A percentile compares a stretch with the other conserved stretches of the same genome.
Evolutionary conservation across 2,888 invertebrate genomes (phyloP).

Genomic region (Ormia ochracea): DNA sequence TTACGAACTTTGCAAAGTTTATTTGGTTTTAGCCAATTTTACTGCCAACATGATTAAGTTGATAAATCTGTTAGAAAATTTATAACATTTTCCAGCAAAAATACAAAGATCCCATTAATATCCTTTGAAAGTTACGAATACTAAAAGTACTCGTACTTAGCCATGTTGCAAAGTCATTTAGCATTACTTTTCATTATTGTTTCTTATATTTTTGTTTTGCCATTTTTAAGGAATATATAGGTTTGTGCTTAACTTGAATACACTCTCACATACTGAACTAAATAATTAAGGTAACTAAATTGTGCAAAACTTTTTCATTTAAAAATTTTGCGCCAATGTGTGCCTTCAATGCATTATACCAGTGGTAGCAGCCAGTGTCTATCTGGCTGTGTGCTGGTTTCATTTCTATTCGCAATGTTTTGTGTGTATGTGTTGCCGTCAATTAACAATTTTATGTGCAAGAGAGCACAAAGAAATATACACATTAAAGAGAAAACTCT

Average conservation of each 20-base stretch:
- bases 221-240: conserved; percentile 9
- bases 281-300: conserved; percentile 49
- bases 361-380: too few species aligned
- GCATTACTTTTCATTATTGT: neutral
- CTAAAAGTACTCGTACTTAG: conserved; percentile 17
- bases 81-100: neutral
- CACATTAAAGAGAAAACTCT: neutral
- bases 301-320: conserved; percentile 5
- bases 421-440: conserved; percentile 48
- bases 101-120: conserved; percentile 21
- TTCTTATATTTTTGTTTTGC: too few species aligned
- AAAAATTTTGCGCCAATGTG: neutral
- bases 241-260: conserved; percentile 50
- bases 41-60: conserved; percentile 10
- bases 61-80: conserved; percentile 31
- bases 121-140: conserved; percentile 4
- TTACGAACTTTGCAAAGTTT: neutral
- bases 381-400: conserved; percentile 32
- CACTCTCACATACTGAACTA: conserved; percentile 43
- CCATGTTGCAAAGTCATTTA: conserved; percentile 36
- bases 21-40: conserved; percentile 9
- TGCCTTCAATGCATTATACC: too few species aligned
- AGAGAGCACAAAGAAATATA: neutral
- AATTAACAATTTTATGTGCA: conserved; percentile 55
- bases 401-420: conserved; percentile 20